Evolutionary conservation across 2,888 invertebrate species (phyloP), one percentile per base, ranked within the genome.

Genomic region (Ichneumoninae sp.): DNA sequence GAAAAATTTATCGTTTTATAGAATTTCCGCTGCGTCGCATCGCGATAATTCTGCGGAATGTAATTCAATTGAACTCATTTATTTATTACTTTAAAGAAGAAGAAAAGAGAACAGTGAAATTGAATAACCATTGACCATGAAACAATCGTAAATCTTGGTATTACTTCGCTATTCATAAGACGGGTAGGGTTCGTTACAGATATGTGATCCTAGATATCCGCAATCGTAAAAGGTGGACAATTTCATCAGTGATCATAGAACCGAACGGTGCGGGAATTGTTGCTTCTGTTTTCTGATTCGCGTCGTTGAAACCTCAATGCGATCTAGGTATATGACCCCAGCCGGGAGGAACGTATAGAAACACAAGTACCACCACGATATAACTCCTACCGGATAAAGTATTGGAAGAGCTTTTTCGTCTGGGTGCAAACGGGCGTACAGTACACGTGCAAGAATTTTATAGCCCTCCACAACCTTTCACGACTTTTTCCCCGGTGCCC

Each of bases 361-460:
- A 54, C 44, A 71, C 52, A 26, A 52, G 52, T 69, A 63, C 40
- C 13, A n/a, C 52, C 63, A 52, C 57, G 52, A 71, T 65, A 73
- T 22, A 22, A 26, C 65, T 36, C 22, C 40, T 13, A 69, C 19
- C 68, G 57, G 33, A 74, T 50, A 74, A 50, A 73, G 70, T 57
- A 76, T 83, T 74, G 65, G 40, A 71, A 84, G 73, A 74, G 63
- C 73, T 77, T 77, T 68, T 81, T 65, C 69, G 47, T 60, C 33
- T 60, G 76, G 66, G 22, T 69, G 47, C 47, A 74, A 74, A 81
- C 13, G 13, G 63, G 63, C 54, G 57, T 26, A 52, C 36, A 52
- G 69, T 57, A 33, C 50, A 66, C 63, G 36, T 78, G 65, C 81
- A 70, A 70, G 40, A 74, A 73, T 73, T 83, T 84, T 78, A 84